phyloP scores from a whole-genome alignment of 2,888 invertebrate genomes.

The Diloba caeruleocephala region DNA sequence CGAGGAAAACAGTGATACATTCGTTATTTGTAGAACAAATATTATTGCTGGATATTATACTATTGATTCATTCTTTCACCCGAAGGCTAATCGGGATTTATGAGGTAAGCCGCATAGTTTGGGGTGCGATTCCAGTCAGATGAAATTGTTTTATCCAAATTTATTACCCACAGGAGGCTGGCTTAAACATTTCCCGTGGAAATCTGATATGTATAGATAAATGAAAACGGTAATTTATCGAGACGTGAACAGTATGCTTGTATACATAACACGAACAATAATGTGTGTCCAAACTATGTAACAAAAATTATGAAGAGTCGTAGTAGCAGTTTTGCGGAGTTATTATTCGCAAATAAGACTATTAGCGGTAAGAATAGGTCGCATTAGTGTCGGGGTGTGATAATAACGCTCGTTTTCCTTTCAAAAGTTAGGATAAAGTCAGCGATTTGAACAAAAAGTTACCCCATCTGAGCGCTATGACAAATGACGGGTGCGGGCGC shows the following conservation, averaged over 20 bases:
- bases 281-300: conserved; percentile 14
- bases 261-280: conserved; percentile 26
- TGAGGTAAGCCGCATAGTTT: conserved; percentile 80
- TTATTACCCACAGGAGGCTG: conserved; percentile 77
- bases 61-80: conserved; percentile 77
- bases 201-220: conserved; percentile 70
- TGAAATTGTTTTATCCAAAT: conserved; percentile 85
- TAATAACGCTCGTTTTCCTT: conserved; percentile 78
- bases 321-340: conserved; percentile 56
- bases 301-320: conserved; percentile 42
- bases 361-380: conserved; percentile 68
- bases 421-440: conserved; percentile 83
- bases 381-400: conserved; percentile 75
- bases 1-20: conserved; percentile 20
- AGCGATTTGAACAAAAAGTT: conserved; percentile 84
- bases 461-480: conserved; percentile 84
- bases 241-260: conserved; percentile 18
- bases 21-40: conserved; percentile 61
- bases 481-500: conserved; percentile 77
- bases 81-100: conserved; percentile 81
- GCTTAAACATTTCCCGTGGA: conserved; percentile 75
- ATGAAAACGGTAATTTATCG: conserved; percentile 41
- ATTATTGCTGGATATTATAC: conserved; percentile 74
- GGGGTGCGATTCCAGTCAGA: conserved; percentile 75
- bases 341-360: conserved; percentile 70